A percentile compares a stretch with the other conserved stretches of the same genome.
Evolutionary conservation across 2,888 invertebrate genomes (phyloP).

Genomic region (Osmoderma eremita): DNA sequence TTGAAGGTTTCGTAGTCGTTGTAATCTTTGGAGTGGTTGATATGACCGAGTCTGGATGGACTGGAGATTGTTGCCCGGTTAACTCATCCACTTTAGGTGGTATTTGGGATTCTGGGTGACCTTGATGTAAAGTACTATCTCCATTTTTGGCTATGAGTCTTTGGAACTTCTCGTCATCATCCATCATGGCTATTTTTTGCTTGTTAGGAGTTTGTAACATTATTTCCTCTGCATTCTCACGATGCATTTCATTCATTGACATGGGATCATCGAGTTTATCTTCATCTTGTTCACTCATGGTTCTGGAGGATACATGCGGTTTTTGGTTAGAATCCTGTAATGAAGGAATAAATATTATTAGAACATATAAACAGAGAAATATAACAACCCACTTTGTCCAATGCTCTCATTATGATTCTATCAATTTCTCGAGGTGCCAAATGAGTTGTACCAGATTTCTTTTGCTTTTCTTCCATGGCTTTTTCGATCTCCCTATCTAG

Average conservation of each 20-base stretch:
- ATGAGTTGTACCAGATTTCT: constrained; percentile 42
- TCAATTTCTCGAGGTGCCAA: constrained; percentile 49
- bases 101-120: not conserved
- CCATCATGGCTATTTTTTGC: no score
- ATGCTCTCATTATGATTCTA: constrained; percentile 48
- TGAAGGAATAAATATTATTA: not conserved
- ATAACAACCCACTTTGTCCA: constrained; percentile 43
- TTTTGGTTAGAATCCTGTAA: not conserved
- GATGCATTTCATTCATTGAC: not conserved
- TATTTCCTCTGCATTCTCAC: constrained; percentile 4
- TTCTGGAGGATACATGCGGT: constrained; percentile 3
- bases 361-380: not conserved
- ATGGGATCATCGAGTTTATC: constrained; percentile 11
- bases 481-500: constrained; percentile 49
- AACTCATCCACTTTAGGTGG: not conserved
- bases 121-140: not conserved
- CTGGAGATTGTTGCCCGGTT: constrained; percentile 6
- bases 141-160: not conserved
- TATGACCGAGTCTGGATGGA: not conserved
- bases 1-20: no score
- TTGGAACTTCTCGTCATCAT: not conserved
- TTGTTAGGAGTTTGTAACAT: not conserved
- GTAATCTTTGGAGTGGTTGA: not conserved
- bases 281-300: constrained; percentile 4
- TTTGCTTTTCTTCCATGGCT: constrained; percentile 48